Conservation (phyloP, 2,797 vertebrate genomes). For the Ficedula albicollis region DNA sequence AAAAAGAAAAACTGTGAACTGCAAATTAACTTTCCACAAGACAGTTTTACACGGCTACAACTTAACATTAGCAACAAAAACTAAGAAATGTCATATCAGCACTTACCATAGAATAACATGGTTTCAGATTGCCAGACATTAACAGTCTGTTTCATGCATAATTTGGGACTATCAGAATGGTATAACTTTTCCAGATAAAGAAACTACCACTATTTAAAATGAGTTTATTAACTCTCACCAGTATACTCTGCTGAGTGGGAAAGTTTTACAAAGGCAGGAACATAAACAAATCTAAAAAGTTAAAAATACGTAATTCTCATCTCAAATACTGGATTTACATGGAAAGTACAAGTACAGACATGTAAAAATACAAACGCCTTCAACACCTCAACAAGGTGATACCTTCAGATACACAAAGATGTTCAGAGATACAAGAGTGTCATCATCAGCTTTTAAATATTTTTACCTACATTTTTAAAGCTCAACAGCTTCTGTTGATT, state of each 20-base stretch:
- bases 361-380: background rate
- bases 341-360: background rate
- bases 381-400: background rate
- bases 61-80: background rate
- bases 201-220: background rate
- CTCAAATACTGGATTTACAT: background rate
- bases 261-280: background rate
- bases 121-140: background rate
- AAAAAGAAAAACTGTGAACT: background rate
- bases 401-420: background rate
- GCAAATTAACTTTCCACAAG: background rate
- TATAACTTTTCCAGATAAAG: background rate
- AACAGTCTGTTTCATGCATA: background rate
- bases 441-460: background rate
- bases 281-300: background rate
- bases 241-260: background rate
- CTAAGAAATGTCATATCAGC: background rate
- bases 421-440: background rate
- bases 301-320: background rate
- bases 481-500: constrained; percentile 80
- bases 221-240: background rate
- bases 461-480: constrained; percentile 89
- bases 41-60: background rate
- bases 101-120: background rate
- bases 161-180: background rate